Evolutionary conservation across 92 coral and sea anemone genomes (phyloP), one percentile per base, ranked within the genome.

Genomic region (Metridium senile): DNA sequence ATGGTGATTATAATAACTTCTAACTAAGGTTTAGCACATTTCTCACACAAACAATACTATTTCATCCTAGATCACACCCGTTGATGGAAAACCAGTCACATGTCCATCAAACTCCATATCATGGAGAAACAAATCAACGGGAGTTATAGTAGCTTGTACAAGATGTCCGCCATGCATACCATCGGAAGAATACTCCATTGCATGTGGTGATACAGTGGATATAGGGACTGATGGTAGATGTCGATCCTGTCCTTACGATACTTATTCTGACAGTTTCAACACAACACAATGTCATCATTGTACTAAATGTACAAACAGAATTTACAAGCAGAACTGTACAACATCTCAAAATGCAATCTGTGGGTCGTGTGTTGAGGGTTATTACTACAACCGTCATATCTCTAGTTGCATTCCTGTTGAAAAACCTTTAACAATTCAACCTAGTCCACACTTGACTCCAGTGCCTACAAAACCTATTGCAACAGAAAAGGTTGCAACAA

Each of bases 101-200:
- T 19, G 47, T 26, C 11, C 65, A 19, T 6, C 6, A 34, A 54
- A 27, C 26, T 28, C 52, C 7, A 71, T 52, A 17, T n/a, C 25
- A 17, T 54, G 76, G 76, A 71, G 30, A 33, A 51, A 58, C 23
- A 71, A 53, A 53, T 27, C 27, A 73, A 73, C 78, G 9, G 31
- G 29, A 11, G 31, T 10, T 29, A 26, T 73, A 31, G 67, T 26
- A 31, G 78, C 53, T 21, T 73, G 78, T 73, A 73, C 54, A 33
- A 45, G 21, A 4, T 73, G 78, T 34, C 67, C 25, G 3, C 34
- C 30, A 11, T 73, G 78, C 18, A 49, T 33, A n/a, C 33, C 54
- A 33, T 58, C 78, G 0, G 53, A 73, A 9, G 46, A 73, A 31
- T 73, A 28, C 56, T 73, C 78, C 0, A 73, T 73, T 22, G 67